Evolutionary conservation across 1,140 invertebrate species (phyloP).

Genomic region (Danaus melanippus): DNA sequence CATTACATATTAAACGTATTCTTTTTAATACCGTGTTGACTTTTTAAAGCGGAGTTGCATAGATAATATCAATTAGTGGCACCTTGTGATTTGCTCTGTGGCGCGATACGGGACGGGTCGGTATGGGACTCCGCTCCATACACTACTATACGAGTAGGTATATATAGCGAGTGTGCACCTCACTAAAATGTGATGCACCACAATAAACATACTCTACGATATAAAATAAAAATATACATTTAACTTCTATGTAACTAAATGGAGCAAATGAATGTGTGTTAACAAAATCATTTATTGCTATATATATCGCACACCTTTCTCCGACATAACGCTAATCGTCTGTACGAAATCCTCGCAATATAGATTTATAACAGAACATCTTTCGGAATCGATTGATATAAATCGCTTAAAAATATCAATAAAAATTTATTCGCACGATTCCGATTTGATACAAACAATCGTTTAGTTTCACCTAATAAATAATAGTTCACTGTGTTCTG

Average conservation of each 20-base stretch:
- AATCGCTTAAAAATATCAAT: slow-evolving; percentile 24
- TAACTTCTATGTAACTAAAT: no score
- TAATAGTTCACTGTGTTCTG: slow-evolving; percentile 15
- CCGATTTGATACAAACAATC: slow-evolving; percentile 19
- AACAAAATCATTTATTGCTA: no score
- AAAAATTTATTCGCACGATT: slow-evolving; percentile 30
- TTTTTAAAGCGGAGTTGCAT: slow-evolving; percentile 23
- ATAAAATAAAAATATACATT: no score
- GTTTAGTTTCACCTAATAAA: slow-evolving; percentile 40
- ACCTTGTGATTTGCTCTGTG: slow-evolving; percentile 40
- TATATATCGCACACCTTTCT: no score
- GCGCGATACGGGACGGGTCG: slow-evolving; percentile 43
- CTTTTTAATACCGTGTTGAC: slow-evolving; percentile 6
- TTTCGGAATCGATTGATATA: slow-evolving; percentile 20
- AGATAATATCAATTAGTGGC: slow-evolving; percentile 57
- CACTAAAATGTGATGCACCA: slow-evolving; percentile 21
- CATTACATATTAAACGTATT: slow-evolving; percentile 12
- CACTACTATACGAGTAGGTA: neutral
- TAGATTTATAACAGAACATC: slow-evolving; percentile 5
- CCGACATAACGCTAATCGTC: no score
- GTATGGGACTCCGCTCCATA: slow-evolving; percentile 34
- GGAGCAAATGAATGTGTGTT: no score
- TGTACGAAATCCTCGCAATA: no score
- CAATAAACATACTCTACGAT: no score
- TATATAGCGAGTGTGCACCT: slow-evolving; percentile 1